A percentile compares a stretch with the other conserved stretches of the same genome.
Conservation (phyloP, 2,113 vertebrate genomes). For the Motacilla alba region DNA sequence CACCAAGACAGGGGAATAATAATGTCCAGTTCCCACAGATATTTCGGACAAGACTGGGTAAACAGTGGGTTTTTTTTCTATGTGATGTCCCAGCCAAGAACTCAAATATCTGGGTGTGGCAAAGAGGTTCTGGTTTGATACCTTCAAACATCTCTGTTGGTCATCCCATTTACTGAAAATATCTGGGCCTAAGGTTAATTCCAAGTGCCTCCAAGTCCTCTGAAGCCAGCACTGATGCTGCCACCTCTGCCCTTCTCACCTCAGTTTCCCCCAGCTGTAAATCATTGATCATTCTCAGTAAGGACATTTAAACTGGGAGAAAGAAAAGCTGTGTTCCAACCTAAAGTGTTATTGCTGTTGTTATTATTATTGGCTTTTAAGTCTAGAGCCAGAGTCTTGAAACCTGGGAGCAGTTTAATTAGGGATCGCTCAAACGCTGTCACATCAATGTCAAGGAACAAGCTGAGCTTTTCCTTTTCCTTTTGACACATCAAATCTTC, state of each 20-base stretch:
- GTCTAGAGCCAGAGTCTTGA: not conserved
- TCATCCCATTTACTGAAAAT: not conserved
- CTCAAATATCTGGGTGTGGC: not conserved
- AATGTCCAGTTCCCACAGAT: constrained; percentile 56
- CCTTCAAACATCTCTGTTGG: not conserved
- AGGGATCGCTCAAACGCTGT: not conserved
- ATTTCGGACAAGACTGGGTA: not conserved
- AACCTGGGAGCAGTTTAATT: not conserved
- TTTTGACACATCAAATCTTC: not conserved
- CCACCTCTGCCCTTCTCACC: not conserved
- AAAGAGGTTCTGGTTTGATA: not conserved
- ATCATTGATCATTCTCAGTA: not conserved
- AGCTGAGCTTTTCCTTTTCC: not conserved
- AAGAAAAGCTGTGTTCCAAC: not conserved
- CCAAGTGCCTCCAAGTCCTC: not conserved
- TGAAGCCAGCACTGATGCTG: not conserved
- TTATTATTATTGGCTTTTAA: not conserved
- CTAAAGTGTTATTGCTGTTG: not conserved
- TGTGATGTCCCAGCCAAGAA: not conserved
- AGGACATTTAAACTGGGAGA: not conserved
- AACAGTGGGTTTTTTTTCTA: not conserved
- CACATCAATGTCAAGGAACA: not conserved
- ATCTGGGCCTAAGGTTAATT: not conserved
- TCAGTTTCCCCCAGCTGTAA: not conserved
- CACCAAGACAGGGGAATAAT: not conserved